A percentile compares a stretch with the other conserved stretches of the same genome.
Conservation (phyloP, 2,888 invertebrate genomes). For the Scrobipalpa atriplicella region DNA sequence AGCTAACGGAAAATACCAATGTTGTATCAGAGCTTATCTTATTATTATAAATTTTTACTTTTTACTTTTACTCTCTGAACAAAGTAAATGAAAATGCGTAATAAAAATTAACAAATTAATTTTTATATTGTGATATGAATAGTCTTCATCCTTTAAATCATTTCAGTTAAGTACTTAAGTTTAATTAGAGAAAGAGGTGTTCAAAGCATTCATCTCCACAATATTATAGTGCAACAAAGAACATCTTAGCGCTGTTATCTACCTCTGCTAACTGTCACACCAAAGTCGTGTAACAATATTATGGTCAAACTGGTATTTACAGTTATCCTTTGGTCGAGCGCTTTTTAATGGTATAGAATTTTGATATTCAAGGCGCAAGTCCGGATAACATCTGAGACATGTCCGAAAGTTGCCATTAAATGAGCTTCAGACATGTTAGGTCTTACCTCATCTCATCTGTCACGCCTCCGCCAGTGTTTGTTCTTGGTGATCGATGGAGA, state of each 20-base stretch:
- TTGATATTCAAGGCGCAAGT: constrained; percentile 59
- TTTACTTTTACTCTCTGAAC: too few species aligned
- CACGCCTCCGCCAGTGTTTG: constrained; percentile 47
- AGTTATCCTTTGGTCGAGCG: constrained; percentile 60
- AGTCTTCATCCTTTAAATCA: too few species aligned
- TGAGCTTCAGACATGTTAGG: constrained; percentile 27
- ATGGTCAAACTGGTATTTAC: constrained; percentile 64
- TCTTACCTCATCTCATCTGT: constrained; percentile 37
- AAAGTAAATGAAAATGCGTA: too few species aligned
- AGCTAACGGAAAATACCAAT: too few species aligned
- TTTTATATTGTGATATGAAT: background rate
- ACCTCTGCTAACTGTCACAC: constrained; percentile 49
- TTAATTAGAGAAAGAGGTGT: too few species aligned
- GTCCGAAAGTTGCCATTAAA: constrained; percentile 43
- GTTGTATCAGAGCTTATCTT: too few species aligned
- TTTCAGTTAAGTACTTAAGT: too few species aligned
- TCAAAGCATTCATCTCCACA: too few species aligned
- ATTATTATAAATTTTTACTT: too few species aligned
- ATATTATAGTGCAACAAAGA: too few species aligned
- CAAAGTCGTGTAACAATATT: constrained; percentile 49
- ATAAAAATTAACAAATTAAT: background rate
- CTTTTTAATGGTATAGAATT: constrained; percentile 58
- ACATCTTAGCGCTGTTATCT: constrained; percentile 42
- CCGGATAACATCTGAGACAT: constrained; percentile 54
- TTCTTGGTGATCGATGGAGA: constrained; percentile 25